phyloP scores from a whole-genome alignment of 92 coral and sea anemone species.

The Palythoa grandis region DNA sequence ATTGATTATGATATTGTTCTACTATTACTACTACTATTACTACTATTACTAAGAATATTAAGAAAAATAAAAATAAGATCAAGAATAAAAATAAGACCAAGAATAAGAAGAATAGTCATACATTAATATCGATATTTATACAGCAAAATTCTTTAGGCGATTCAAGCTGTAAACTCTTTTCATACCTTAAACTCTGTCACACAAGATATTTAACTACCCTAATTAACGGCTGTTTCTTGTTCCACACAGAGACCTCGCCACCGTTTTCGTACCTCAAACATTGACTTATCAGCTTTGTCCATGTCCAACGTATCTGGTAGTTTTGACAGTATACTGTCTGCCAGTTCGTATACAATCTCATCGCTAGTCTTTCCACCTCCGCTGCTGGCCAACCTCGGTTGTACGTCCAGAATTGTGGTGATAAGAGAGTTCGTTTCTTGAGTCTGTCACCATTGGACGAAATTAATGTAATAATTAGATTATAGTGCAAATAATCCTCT shows the following conservation, averaged over 20 bases:
- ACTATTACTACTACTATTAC: no score
- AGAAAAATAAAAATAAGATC: no score
- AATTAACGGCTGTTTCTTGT: no score
- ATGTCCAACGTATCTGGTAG: slow-evolving; percentile 89
- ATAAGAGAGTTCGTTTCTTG: slow-evolving; percentile 94
- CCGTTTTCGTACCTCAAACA: slow-evolving; percentile 72
- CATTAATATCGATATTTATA: background rate
- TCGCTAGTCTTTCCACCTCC: slow-evolving; percentile 98
- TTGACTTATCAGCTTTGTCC: slow-evolving; percentile 91
- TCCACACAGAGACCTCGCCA: background rate
- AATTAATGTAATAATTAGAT: background rate
- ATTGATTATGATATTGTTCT: no score
- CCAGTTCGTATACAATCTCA: slow-evolving; percentile 97
- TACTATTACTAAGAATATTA: no score
- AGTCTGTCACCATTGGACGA: slow-evolving; percentile 57
- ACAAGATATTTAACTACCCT: no score
- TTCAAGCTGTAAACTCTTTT: no score
- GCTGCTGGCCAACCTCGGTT: slow-evolving; percentile 96
- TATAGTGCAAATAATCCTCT: background rate
- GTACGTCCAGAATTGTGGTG: slow-evolving; percentile 91
- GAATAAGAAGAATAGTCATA: no score
- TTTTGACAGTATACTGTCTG: slow-evolving; percentile 90
- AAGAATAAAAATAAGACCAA: no score
- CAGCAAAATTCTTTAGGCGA: background rate
- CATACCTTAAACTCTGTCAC: no score